Percentiles rank a stretch among this genome's conserved stretches.
phyloP scores from a whole-genome alignment of 2,113 vertebrate species.

The Dromiciops gliroides region DNA sequence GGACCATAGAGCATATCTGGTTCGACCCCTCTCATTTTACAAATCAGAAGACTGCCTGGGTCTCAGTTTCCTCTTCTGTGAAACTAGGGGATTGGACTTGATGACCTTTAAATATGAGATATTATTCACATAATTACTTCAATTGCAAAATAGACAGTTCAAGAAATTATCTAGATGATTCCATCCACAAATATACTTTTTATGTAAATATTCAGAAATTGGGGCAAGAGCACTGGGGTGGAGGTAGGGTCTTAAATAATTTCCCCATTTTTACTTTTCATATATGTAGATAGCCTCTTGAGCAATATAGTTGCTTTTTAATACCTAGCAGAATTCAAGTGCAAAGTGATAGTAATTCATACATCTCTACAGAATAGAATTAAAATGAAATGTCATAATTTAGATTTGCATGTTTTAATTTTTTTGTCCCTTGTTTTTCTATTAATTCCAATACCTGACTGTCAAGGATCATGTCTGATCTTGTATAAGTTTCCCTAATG shows the following conservation, averaged over 20 bases:
- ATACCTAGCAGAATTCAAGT: neutral
- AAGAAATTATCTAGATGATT: neutral
- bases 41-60: neutral
- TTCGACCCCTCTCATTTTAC: neutral
- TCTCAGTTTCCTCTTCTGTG: neutral
- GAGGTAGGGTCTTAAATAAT: neutral
- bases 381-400: neutral
- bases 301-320: neutral
- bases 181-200: neutral
- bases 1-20: neutral
- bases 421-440: neutral
- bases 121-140: neutral
- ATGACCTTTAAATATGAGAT: neutral
- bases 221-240: neutral
- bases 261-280: neutral
- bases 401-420: neutral
- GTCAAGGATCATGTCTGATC: conserved; percentile 15
- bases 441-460: neutral
- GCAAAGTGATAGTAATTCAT: neutral
- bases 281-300: neutral
- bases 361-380: neutral
- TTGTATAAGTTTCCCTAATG: conserved; percentile 26
- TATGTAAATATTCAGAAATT: neutral
- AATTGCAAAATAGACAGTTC: neutral
- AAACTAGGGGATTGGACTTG: neutral